These are phyloP conservation scores for Muscidifurax raptorellus DNA, from an alignment of 1,140 invertebrate genomes.

Conservation along the genomic window DNA sequence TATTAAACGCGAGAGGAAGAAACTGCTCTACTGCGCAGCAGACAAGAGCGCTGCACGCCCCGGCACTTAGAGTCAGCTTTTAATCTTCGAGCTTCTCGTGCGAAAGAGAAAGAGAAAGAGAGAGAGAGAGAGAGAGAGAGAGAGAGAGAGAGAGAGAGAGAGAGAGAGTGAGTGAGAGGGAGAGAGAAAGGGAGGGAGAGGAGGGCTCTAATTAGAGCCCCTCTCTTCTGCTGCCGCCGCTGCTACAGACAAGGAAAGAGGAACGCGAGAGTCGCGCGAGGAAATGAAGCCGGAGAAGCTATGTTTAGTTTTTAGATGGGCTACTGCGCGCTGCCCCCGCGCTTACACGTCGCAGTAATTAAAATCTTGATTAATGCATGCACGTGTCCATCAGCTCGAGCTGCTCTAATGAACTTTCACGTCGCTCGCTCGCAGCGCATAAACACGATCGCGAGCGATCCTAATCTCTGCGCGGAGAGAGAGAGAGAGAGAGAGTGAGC, in stretches of 20 bases:
- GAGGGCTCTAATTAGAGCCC: constrained; percentile 71
- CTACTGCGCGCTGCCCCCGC: constrained; percentile 38
- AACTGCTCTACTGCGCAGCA: not conserved
- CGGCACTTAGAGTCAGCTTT: constrained; percentile 71
- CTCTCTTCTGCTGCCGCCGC: not conserved
- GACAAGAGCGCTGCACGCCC: constrained; percentile 52
- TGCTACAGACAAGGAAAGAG: constrained; percentile 49
- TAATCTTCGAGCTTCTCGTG: constrained; percentile 67
- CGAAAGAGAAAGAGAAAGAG: constrained; percentile 6
- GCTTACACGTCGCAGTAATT: constrained; percentile 72
- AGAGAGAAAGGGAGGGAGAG: no score
- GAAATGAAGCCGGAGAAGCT: constrained; percentile 53
- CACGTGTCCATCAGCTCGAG: constrained; percentile 70
- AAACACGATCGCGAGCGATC: not conserved
- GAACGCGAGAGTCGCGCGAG: constrained; percentile 42
- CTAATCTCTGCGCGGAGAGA: constrained; percentile 13
- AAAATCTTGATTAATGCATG: constrained; percentile 75
- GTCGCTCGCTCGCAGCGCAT: not conserved
- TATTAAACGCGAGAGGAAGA: constrained; percentile 59
- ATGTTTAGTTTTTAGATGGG: constrained; percentile 72
- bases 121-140: constrained; percentile 8
- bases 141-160: constrained; percentile 15
- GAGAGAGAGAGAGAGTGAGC: not conserved
- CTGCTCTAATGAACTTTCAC: constrained; percentile 58
- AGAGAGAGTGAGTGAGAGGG: no score